Evolutionary conservation across 2,888 invertebrate genomes (phyloP).

Genomic region (Sepiola atlantica): DNA sequence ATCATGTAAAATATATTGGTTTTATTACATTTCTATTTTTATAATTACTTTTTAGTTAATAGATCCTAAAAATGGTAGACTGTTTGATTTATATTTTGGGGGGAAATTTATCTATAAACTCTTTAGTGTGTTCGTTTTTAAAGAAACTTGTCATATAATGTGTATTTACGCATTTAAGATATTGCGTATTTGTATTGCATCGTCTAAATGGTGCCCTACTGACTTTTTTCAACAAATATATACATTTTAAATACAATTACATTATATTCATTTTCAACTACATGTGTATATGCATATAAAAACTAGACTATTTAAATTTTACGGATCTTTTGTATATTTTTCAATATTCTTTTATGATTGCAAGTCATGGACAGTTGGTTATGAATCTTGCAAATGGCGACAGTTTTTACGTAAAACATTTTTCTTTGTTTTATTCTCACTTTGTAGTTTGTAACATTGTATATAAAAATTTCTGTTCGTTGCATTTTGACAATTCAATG

Average conservation of each 20-base stretch:
- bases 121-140: not conserved
- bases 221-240: not conserved
- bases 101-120: not conserved
- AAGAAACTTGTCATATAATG: not conserved
- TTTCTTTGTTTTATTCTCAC: too few species aligned
- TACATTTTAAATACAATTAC: not conserved
- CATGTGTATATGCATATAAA: not conserved
- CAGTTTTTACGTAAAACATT: not conserved
- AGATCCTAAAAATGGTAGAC: not conserved
- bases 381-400: not conserved
- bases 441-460: not conserved
- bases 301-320: not conserved
- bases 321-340: not conserved
- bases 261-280: not conserved
- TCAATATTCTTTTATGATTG: not conserved
- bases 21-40: not conserved
- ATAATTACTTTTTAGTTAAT: not conserved
- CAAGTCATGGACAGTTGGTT: not conserved
- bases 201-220: not conserved
- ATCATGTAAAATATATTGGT: not conserved
- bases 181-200: not conserved
- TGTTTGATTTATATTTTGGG: not conserved
- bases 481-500: not conserved
- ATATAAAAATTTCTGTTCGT: not conserved
- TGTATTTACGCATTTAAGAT: not conserved